Evolutionary conservation across 2,797 vertebrate species (phyloP).

Genomic region (Danio jaintianensis): DNA sequence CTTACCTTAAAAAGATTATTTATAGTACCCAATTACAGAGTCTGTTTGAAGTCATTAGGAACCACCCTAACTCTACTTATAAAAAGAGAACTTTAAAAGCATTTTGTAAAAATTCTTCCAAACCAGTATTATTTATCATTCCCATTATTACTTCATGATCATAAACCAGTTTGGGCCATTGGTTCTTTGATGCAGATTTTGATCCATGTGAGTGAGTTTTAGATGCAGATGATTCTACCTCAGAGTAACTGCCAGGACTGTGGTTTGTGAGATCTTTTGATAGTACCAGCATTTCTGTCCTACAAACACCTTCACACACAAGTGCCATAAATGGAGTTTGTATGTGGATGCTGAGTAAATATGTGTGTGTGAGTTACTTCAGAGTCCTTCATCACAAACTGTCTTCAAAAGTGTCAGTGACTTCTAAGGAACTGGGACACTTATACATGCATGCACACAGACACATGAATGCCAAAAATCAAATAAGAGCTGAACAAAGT

Average conservation of each 20-base stretch:
- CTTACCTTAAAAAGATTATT: background rate
- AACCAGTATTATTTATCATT: background rate
- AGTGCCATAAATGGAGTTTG: slow-evolving; percentile 55
- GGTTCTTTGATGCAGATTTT: background rate
- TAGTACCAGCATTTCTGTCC: slow-evolving; percentile 4
- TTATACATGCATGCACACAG: slow-evolving; percentile 48
- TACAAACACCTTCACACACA: slow-evolving; percentile 53
- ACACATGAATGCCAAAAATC: slow-evolving; percentile 17
- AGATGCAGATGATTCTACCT: slow-evolving; percentile 29
- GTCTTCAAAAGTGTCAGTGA: slow-evolving; percentile 71
- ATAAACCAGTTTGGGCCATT: background rate
- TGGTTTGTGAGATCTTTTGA: slow-evolving; percentile 27
- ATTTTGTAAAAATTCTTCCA: background rate
- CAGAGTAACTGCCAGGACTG: slow-evolving; percentile 29
- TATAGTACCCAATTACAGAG: background rate
- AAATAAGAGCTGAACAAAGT: slow-evolving; percentile 44
- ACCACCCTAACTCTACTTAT: background rate
- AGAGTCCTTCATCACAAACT: slow-evolving; percentile 65
- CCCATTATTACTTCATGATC: background rate
- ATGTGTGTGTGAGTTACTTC: slow-evolving; percentile 58
- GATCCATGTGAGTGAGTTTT: slow-evolving; percentile 4
- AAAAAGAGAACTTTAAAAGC: slow-evolving; percentile 11
- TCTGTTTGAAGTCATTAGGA: background rate
- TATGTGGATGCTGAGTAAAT: slow-evolving; percentile 37
- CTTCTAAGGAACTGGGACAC: slow-evolving; percentile 58